Conservation (phyloP, 2,113 vertebrate genomes). For the Cryptotis parvus region DNA sequence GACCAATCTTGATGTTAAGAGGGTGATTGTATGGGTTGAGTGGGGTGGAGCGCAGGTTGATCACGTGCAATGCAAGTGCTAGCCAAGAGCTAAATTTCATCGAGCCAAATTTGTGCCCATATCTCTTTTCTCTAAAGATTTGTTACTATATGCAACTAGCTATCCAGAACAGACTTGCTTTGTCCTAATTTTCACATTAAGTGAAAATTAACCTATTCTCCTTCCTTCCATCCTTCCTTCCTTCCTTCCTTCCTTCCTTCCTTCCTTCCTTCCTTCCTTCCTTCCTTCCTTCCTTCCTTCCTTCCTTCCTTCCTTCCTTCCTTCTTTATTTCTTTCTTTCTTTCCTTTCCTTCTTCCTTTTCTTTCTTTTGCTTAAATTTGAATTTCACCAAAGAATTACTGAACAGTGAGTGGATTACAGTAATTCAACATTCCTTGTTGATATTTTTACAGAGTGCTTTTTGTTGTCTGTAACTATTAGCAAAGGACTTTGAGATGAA, state of each 20-base stretch:
- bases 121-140: no score
- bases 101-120: not conserved
- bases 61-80: not conserved
- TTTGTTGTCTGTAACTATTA: conserved; percentile 20
- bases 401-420: conserved; percentile 1
- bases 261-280: no score
- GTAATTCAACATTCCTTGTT: not conserved
- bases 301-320: no score
- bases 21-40: no score
- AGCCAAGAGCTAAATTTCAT: not conserved
- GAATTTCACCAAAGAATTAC: conserved; percentile 6
- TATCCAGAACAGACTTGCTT: not conserved
- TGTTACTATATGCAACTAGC: not conserved
- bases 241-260: no score
- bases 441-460: conserved; percentile 13
- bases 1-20: no score
- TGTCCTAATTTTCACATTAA: not conserved
- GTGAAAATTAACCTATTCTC: not conserved
- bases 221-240: no score
- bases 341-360: not conserved
- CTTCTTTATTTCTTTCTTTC: no score
- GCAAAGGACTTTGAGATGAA: conserved; percentile 7
- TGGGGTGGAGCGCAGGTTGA: no score
- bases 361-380: conserved; percentile 24
- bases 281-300: no score